Base-by-base conservation (phyloP, 1,140 invertebrate genomes). In the Drosophila subobscura region DNA sequence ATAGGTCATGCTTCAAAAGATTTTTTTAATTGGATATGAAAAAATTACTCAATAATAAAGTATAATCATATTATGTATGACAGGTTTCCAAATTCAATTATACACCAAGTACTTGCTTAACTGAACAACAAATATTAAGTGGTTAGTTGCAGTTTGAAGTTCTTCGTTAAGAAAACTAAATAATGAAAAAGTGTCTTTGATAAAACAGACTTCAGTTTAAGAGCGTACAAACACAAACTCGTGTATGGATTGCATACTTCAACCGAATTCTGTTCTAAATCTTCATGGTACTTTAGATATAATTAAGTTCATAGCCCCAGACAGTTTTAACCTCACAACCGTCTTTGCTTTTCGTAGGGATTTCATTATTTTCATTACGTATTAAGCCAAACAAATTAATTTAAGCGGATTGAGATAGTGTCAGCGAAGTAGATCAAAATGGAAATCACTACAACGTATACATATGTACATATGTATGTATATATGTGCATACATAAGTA, bases 281-380 rank as follows among this genome's bases (percentile, higher is more conserved):
- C 33, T 67, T 41, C 50, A 67, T 68, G 65, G 63, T 68, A 68
- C 65, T 64, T 63, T 60, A 50, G 72, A 44, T 74, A 59, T 58
- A 67, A 60, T 61, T 59, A 77, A 86, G 80, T 79, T 86, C 81
- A 85, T 72, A 74, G 80, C 77, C 81, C 79, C 77, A 79, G 60
- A 84, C 75, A 63, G 79, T 59, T 49, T 80, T 53, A 52, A 37
- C 59, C 47, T 61, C 67, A 51, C 64, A 66, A 81, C 77, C 83
- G 79, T 77, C 72, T 58, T 37, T 58, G 72, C 41, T 44, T 49
- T 37, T 73, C 71, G 27, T 37, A 6, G 10, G 29, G 54, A 71
- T 74, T 58, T 54, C 10, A 59, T 75, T 67, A 75, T 75, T 67
- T 55, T 53, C 71, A 59, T 74, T 74, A 74, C 70, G 71, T 71